Evolutionary conservation across 2,888 invertebrate genomes (phyloP), one percentile per base, ranked within the genome.

Genomic region (Plagodis pulveraria): DNA sequence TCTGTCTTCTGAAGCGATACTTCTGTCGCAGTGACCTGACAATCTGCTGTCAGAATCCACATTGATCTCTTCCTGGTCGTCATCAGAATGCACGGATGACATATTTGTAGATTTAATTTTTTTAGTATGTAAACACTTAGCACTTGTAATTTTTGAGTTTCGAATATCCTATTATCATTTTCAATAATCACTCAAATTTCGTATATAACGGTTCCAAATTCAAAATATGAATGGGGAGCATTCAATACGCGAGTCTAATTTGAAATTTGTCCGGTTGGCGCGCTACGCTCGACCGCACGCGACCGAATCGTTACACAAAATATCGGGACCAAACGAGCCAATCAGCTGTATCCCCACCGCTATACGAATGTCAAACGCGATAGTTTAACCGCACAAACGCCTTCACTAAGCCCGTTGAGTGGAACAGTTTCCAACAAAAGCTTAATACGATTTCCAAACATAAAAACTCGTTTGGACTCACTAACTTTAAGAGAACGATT

Each of bases 61-160:
- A 76, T 95, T 95, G 70, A 95, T 95, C 86, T 95, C 95, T 67
- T 94, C 94, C 75, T 95, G 95, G 67, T 95, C 95, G 69, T 95
- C 95, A 78, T 94, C 94, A 58, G 94, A 93, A 81, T 93, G 93
- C 69, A 91, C 81, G 56, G 93, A 93, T 65, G 93, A 93, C 93
- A 93, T 93, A 64, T 83, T 84, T 50, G 56, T 53, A 62, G 61
- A 66, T 67, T 60, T 68, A 59, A 60, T 59, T 62, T 58, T 50
- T 44, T 41, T 36, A 47, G 43, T 44, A 51, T 54, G 49, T 53
- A 32, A 59, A 56, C 64, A 67, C 67, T 53, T 35, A 45, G 22
- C 35, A 53, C 49, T 56, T 12, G 35, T 40, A 38, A 47, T 36
- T 62, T 56, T 46, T 35, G 45, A 22, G 34, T 54, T 62, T 62